phyloP scores from a whole-genome alignment of 2,888 invertebrate species.

The Pharmacophagus antenor region DNA sequence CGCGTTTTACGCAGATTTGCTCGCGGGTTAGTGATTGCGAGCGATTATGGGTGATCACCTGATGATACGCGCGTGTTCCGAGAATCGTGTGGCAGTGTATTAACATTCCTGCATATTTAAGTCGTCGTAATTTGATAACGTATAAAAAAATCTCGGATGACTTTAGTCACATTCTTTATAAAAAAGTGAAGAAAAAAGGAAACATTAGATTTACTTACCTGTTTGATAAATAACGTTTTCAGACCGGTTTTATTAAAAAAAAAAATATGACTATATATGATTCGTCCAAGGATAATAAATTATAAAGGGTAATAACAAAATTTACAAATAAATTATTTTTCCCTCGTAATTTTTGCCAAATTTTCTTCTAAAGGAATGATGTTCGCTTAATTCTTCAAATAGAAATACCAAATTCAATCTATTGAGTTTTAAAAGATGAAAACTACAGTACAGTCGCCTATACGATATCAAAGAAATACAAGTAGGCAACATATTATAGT shows the following conservation, averaged over 20 bases:
- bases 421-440: no score
- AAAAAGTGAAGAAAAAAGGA: no score
- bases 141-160: no score
- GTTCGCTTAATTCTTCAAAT: background rate
- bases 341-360: background rate
- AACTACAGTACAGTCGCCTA: no score
- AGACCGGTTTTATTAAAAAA: background rate
- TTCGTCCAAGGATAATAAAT: background rate
- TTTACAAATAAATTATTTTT: background rate
- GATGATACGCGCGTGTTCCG: slow-evolving; percentile 20
- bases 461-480: no score
- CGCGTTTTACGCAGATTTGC: slow-evolving; percentile 37
- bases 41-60: slow-evolving; percentile 23
- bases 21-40: slow-evolving; percentile 21
- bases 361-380: background rate
- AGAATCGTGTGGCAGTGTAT: slow-evolving; percentile 7
- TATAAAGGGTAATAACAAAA: background rate
- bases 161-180: no score
- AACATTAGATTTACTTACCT: no score
- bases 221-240: no score
- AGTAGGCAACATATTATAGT: no score
- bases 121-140: slow-evolving; percentile 1
- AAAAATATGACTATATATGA: background rate
- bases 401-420: background rate
- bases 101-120: slow-evolving; percentile 29